Conservation (phyloP, 2,888 invertebrate genomes). For the Creontiades dilutus region DNA sequence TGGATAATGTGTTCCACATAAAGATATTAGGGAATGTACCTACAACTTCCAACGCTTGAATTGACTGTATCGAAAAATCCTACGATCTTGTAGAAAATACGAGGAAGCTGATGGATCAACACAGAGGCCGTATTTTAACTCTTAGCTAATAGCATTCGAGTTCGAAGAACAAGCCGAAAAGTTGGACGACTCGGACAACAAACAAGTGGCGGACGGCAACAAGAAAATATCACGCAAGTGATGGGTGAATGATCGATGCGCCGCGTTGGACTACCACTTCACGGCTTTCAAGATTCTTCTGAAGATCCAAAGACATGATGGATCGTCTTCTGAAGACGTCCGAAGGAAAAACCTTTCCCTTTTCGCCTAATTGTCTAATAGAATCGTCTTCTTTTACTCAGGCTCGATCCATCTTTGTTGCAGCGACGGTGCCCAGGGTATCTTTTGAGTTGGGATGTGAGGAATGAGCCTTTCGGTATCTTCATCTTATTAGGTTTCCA, state of each 20-base stretch:
- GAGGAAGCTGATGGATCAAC: too few relatives aligned
- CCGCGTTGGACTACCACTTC: neutral
- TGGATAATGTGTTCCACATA: too few relatives aligned
- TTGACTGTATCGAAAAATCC: too few relatives aligned
- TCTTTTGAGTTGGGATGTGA: neutral
- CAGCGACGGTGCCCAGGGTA: neutral
- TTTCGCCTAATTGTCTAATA: slow-evolving; percentile 36
- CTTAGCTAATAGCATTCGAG: too few relatives aligned
- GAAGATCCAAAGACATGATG: neutral
- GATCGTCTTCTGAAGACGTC: neutral
- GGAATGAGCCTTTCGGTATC: neutral
- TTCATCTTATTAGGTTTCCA: slow-evolving; percentile 33
- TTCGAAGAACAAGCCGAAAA: too few relatives aligned
- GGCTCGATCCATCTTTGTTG: neutral
- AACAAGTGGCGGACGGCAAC: slow-evolving; percentile 6
- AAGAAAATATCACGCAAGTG: slow-evolving; percentile 11
- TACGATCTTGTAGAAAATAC: too few relatives aligned
- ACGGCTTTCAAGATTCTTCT: neutral
- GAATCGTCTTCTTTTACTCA: slow-evolving; percentile 7
- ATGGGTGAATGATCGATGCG: slow-evolving; percentile 2
- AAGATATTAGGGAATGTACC: too few relatives aligned
- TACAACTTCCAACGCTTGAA: too few relatives aligned
- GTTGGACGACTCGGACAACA: neutral
- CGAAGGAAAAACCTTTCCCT: neutral
- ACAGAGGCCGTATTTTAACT: too few relatives aligned